Evolutionary conservation across 2,888 invertebrate species (phyloP).

Genomic region (Myathropa florea): DNA sequence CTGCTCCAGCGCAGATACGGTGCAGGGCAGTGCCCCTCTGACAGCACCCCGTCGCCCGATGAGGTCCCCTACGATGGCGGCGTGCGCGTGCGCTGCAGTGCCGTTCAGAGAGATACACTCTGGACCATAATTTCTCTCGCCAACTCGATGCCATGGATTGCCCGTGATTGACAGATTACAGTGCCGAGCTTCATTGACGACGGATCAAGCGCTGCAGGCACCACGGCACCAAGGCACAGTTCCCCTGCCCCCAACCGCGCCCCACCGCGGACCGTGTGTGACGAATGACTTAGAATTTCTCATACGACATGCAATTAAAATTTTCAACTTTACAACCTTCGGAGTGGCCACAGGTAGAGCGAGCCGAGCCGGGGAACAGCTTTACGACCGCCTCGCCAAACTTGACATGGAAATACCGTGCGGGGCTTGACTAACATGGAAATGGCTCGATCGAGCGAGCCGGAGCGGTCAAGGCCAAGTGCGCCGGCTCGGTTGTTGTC

Average conservation of each 20-base stretch:
- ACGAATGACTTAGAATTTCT: slow-evolving; percentile 63
- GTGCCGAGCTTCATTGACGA: slow-evolving; percentile 61
- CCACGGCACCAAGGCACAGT: background rate
- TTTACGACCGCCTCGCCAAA: slow-evolving; percentile 58
- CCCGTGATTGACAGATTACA: slow-evolving; percentile 68
- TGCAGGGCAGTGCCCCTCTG: background rate
- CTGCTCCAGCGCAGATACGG: slow-evolving; percentile 6
- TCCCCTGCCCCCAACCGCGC: background rate
- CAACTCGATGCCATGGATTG: slow-evolving; percentile 36
- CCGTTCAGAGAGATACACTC: background rate
- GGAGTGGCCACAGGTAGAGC: slow-evolving; percentile 40
- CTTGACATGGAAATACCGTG: slow-evolving; percentile 57
- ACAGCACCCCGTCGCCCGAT: slow-evolving; percentile 36
- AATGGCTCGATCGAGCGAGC: slow-evolving; percentile 31
- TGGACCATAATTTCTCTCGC: slow-evolving; percentile 62
- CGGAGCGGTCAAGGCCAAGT: slow-evolving; percentile 65
- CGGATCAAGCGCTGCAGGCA: slow-evolving; percentile 31
- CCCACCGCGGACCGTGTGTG: slow-evolving; percentile 12
- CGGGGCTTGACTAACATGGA: slow-evolving; percentile 44
- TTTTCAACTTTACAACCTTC: slow-evolving; percentile 63
- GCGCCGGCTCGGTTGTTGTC: slow-evolving; percentile 12
- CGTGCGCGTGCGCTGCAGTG: slow-evolving; percentile 19
- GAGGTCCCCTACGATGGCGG: background rate
- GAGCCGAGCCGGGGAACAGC: slow-evolving; percentile 17
- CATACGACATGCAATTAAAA: slow-evolving; percentile 66